phyloP scores from a whole-genome alignment of 2,888 invertebrate genomes.

The Synanthedon formicaeformis region DNA sequence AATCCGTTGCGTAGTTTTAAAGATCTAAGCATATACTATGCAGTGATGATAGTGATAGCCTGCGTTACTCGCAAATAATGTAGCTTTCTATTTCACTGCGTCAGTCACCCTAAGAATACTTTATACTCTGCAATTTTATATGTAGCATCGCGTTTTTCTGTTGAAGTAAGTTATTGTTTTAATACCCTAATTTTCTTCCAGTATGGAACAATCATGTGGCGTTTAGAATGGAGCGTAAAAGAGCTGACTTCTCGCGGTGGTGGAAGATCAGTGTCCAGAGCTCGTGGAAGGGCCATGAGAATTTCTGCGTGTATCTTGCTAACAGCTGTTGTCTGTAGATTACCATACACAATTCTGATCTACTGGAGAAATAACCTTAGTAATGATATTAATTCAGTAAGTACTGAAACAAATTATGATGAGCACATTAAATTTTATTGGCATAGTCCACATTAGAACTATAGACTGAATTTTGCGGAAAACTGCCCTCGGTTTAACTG shows the following conservation, averaged over 20 bases:
- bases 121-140: too few relatives aligned
- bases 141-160: too few relatives aligned
- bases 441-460: too few relatives aligned
- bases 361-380: constrained; percentile 72
- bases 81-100: too few relatives aligned
- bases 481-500: too few relatives aligned
- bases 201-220: constrained; percentile 55
- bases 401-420: not conserved
- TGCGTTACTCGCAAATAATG: too few relatives aligned
- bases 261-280: constrained; percentile 68
- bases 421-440: too few relatives aligned
- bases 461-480: too few relatives aligned
- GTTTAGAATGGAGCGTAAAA: constrained; percentile 76
- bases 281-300: constrained; percentile 76
- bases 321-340: constrained; percentile 75
- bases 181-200: constrained; percentile 8
- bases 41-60: too few relatives aligned
- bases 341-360: constrained; percentile 80
- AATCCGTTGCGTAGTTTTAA: too few relatives aligned
- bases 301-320: constrained; percentile 78
- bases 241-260: constrained; percentile 73
- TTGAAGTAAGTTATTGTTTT: not conserved
- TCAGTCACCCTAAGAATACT: too few relatives aligned
- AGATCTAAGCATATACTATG: too few relatives aligned
- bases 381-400: constrained; percentile 55